Evolutionary conservation across 1,140 invertebrate genomes (phyloP).

Genomic region (Bicyclus anynana): DNA sequence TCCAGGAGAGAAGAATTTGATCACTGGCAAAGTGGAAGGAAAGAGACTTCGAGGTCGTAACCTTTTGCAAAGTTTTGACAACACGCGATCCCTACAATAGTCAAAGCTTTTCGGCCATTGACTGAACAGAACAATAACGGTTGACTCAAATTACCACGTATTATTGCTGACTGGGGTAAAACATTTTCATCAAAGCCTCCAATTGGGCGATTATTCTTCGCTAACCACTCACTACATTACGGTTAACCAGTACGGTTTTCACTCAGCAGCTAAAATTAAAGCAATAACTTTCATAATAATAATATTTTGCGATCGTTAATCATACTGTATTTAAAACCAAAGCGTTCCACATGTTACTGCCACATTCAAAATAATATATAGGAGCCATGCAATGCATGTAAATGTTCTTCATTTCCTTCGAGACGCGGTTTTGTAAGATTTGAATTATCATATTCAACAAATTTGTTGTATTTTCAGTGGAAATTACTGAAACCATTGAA

Average conservation of each 20-base stretch:
- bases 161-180: no score
- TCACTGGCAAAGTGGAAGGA: no score
- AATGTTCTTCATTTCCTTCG: conserved; percentile 16
- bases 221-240: not conserved
- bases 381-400: conserved; percentile 12
- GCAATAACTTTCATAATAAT: not conserved
- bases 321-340: not conserved
- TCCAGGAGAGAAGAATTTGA: no score
- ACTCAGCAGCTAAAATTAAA: not conserved
- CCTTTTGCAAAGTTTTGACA: no score
- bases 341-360: conserved; percentile 7
- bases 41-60: no score
- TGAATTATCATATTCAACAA: not conserved
- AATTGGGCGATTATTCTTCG: not conserved
- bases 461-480: not conserved
- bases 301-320: conserved; percentile 4
- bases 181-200: not conserved
- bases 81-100: no score
- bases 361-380: conserved; percentile 10
- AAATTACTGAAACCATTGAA: no score
- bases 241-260: not conserved
- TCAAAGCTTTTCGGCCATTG: no score
- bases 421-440: not conserved
- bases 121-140: no score
- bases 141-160: no score